Evolutionary conservation across 2,113 vertebrate genomes (phyloP), one percentile per base, ranked within the genome.

Genomic region (Thinocorus orbignyianus): DNA sequence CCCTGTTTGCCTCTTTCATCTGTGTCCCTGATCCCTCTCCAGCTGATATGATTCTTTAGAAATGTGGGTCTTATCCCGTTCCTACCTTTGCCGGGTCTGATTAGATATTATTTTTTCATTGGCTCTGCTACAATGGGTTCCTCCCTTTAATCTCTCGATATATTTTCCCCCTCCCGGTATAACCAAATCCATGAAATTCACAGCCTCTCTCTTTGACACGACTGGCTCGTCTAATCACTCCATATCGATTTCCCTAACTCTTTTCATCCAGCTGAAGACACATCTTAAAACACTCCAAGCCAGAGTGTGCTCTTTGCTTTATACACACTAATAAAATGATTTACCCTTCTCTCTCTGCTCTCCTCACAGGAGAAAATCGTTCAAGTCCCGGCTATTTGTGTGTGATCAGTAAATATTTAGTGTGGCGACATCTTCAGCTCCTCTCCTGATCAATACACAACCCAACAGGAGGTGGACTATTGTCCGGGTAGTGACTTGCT

Each of bases 371-470:
- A 98, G 98, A 99, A 98, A 99, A 99, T 99, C 98, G 98, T 99
- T 99, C 98, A 95, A 98, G 98, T 98, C 98, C 98, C 97, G 96
- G 98, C 98, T 98, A 98, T 99, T 98, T 99, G 98, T 98, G 98
- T 99, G 98, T 98, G 98, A 99, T 99, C 98, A 98, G 99, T 99
- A 99, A 99, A 99, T 99, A 99, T 99, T 99, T 99, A 99, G 99
- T 98, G 98, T 98, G 98, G 98, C 98, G 98, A 99, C 98, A 98
- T 99, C 98, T 98, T 98, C 98, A 97, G 98, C 99, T 98, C 97
- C 98, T 97, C 98, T 98, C 96, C 97, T 98, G 98, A 99, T 99
- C 99, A 98, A 99, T 99, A 97, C 96, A 70, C 97, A 97, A 97
- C 98, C 98, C 98, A 95, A 97, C 98, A 97, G 98, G 98, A 98